Conservation (phyloP, 2,797 vertebrate genomes). For the Tapera naevia region DNA sequence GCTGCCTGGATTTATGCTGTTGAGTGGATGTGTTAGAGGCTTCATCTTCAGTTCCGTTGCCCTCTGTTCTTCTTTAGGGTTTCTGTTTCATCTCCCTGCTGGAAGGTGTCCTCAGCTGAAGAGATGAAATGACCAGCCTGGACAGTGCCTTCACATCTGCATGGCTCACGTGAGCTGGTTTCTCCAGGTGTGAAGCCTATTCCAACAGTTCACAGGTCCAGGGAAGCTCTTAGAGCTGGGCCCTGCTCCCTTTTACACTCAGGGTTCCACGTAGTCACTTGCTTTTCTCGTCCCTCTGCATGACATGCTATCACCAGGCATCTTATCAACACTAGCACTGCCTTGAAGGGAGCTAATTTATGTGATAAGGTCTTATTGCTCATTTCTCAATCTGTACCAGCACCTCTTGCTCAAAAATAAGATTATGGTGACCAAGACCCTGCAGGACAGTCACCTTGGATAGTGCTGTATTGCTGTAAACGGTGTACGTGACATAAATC, state of each 20-base stretch:
- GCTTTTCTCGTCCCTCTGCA: neutral
- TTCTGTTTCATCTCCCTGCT: neutral
- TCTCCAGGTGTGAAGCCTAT: neutral
- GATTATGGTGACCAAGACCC: constrained; percentile 34
- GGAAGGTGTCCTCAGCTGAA: neutral
- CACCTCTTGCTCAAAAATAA: constrained; percentile 23
- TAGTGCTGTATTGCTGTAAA: neutral
- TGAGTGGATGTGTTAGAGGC: neutral
- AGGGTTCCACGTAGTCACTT: constrained; percentile 5
- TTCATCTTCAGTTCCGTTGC: accelerated
- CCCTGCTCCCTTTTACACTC: neutral
- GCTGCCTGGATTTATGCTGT: neutral
- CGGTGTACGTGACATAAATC: neutral
- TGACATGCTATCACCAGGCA: neutral
- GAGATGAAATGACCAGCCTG: neutral
- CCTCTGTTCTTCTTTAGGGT: neutral
- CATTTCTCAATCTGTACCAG: constrained; percentile 28
- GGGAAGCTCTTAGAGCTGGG: neutral
- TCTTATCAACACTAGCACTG: constrained; percentile 19
- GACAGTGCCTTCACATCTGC: neutral
- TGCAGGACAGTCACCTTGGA: constrained; percentile 24
- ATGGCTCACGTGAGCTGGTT: neutral
- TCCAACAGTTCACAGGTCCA: neutral
- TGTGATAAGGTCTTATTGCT: constrained; percentile 45
- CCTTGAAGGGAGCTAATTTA: constrained; percentile 43